Evolutionary conservation across 1,140 invertebrate genomes (phyloP), one percentile per base, ranked within the genome.

Genomic region (Megalopta genalis): DNA sequence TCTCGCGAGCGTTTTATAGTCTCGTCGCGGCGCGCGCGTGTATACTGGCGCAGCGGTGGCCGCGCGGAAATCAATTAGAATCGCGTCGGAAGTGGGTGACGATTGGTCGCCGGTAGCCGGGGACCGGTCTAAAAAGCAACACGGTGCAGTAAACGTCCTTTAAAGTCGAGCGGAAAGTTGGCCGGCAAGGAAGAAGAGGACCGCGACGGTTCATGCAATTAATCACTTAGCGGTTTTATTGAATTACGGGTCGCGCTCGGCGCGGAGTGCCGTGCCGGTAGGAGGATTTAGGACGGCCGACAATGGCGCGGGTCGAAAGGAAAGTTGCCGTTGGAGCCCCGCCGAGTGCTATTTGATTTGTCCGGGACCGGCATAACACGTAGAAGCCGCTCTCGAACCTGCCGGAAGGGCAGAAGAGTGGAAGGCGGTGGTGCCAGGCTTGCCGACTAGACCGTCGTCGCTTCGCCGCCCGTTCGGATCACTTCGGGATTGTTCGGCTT

Each of bases 191-290:
- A 82, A 77, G 84, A 82, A 77, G 75, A 86, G 80, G 81, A 65
- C 64, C 54, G 46, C 60, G 82, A 70, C 78, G 87, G 84, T 83
- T 85, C 81, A 81, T 80, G 83, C 84, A 90, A 91, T 91, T 90
- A 91, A 90, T 91, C 90, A 90, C 86, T 91, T 89, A 89, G 87
- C 73, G 88, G 87, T 90, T 91, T 90, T 90, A 90, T 91, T 91
- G 85, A 89, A 91, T 91, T 90, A 91, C 85, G 88, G 85, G 82
- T 81, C 72, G 86, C 80, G 66, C 84, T 81, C 10, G 82, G 85
- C 87, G 79, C 84, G 67, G 81, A 87, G 77, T 84, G 83, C 64
- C 82, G 39, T 59, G 67, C 60, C 52, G 60, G 63, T 16, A 18
- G 18, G 49, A 52, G 49, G 49, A 52, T 52, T 52, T 52, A 52